Conservation (phyloP, 2,888 invertebrate genomes). For the Caenorhabditis auriculariae region DNA sequence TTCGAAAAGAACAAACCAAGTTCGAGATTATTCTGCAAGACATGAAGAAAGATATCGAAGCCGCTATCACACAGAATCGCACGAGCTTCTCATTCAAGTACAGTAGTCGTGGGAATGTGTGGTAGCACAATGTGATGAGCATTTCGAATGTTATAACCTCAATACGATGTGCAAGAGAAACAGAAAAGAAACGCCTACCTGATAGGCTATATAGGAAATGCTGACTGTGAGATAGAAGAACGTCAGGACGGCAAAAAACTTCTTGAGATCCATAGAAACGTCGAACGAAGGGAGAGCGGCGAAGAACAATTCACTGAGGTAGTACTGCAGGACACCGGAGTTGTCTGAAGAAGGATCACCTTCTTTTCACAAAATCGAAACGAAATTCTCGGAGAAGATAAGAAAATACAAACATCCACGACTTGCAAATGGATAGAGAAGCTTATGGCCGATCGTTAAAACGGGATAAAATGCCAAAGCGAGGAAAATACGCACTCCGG, state of each 20-base stretch:
- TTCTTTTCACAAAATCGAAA: slow-evolving; percentile 4
- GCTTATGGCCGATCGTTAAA: slow-evolving; percentile 7
- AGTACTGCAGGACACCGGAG: no score
- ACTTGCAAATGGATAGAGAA: slow-evolving; percentile 12
- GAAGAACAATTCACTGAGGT: slow-evolving; percentile 17
- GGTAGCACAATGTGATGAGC: slow-evolving; percentile 5
- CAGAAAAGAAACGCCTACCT: neutral
- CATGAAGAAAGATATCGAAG: slow-evolving; percentile 1
- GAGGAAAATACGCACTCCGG: slow-evolving; percentile 7
- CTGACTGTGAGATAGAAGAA: slow-evolving; percentile 13
- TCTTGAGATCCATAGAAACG: no score
- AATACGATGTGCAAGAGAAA: no score
- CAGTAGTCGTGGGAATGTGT: slow-evolving; percentile 11
- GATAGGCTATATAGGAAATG: slow-evolving; percentile 13
- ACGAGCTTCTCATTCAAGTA: slow-evolving; percentile 9
- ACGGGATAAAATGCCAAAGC: slow-evolving; percentile 15
- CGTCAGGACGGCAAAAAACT: slow-evolving; percentile 5
- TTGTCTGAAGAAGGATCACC: no score
- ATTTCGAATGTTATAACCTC: slow-evolving; percentile 19
- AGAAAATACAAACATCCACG: no score
- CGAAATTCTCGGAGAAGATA: no score
- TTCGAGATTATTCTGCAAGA: no score
- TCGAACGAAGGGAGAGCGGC: slow-evolving; percentile 15
- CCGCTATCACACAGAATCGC: slow-evolving; percentile 7
- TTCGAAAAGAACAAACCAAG: no score